Conservation (phyloP, 2,888 invertebrate species). For the Idaea aversata region DNA sequence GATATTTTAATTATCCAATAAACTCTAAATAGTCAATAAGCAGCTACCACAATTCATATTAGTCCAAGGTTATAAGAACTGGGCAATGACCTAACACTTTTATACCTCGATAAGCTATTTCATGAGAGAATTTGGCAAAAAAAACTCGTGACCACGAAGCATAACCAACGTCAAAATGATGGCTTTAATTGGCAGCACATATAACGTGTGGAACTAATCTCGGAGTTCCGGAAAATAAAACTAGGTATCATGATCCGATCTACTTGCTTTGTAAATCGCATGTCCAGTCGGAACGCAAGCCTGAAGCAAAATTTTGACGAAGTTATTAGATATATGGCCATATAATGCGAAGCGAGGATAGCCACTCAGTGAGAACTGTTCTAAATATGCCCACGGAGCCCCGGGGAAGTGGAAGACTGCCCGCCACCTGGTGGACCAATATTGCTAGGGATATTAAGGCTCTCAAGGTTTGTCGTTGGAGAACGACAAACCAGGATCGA, state of each 20-base stretch:
- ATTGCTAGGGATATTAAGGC: no score
- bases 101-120: constrained; percentile 20
- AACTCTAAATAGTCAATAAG: background rate
- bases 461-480: no score
- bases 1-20: background rate
- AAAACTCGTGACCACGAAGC: constrained; percentile 60
- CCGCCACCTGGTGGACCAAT: no score
- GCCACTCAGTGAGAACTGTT: no score
- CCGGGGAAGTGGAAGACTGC: no score
- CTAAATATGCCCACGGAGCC: no score
- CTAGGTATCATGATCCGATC: constrained; percentile 56
- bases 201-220: constrained; percentile 63
- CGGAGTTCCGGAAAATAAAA: constrained; percentile 60
- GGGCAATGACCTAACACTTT: constrained; percentile 28
- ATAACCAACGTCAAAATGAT: constrained; percentile 55
- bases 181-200: constrained; percentile 49
- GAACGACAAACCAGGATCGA: no score
- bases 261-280: constrained; percentile 54
- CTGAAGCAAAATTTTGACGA: background rate
- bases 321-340: no score
- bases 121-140: constrained; percentile 27
- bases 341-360: no score
- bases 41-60: constrained; percentile 10
- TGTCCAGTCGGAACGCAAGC: constrained; percentile 29
- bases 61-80: constrained; percentile 29